Conservation (phyloP, 2,113 vertebrate genomes). For the Corvus cornix region DNA sequence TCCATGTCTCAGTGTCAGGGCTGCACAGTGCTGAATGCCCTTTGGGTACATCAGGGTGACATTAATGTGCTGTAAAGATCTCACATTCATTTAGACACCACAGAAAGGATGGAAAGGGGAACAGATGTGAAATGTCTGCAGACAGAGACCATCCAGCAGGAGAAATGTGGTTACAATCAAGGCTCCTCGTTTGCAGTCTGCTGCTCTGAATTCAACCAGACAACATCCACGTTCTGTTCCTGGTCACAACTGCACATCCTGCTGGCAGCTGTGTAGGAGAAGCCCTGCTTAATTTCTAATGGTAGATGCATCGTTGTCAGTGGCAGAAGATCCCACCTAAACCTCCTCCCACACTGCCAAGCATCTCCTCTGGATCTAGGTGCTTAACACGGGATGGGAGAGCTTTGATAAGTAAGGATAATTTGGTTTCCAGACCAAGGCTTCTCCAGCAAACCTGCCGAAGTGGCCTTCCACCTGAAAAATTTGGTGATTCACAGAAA, state of each 20-base stretch:
- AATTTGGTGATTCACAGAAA: fast-evolving
- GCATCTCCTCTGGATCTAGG: background rate
- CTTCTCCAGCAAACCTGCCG: background rate
- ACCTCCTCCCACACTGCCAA: background rate
- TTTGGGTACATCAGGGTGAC: background rate
- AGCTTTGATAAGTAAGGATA: background rate
- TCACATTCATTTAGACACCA: background rate
- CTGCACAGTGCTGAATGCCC: background rate
- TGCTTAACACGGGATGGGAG: fast-evolving
- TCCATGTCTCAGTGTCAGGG: background rate
- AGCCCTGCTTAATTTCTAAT: background rate
- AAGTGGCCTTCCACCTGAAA: background rate
- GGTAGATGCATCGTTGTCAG: background rate
- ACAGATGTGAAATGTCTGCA: background rate
- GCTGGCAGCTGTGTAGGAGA: background rate
- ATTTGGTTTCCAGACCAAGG: background rate
- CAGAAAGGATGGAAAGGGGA: background rate
- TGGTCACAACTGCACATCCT: background rate
- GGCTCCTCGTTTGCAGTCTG: background rate
- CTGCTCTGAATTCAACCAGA: background rate
- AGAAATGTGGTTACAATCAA: background rate
- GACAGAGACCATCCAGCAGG: background rate
- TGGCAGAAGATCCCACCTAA: background rate
- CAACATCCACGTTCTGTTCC: background rate
- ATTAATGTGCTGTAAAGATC: background rate